Evolutionary conservation across 92 coral and sea anemone species (phyloP).

Genomic region (Isaurus tuberculatus): DNA sequence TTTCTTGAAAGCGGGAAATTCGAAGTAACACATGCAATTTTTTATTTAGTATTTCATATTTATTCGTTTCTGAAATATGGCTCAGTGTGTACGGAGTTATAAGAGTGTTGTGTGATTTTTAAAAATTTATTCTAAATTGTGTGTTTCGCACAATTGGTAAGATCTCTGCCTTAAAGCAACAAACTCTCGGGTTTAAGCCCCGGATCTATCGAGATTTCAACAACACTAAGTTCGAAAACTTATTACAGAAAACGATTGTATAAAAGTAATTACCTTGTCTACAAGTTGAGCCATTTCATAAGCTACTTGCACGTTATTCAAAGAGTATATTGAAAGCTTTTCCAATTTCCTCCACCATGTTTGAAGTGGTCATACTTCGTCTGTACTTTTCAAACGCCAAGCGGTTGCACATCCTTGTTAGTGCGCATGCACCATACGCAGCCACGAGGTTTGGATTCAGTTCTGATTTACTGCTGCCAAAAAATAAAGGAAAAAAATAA

Average conservation of each 20-base stretch:
- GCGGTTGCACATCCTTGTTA: constrained; percentile 89
- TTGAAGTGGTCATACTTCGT: constrained; percentile 91
- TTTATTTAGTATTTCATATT: no score
- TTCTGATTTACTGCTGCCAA: constrained; percentile 40
- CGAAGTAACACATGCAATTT: no score
- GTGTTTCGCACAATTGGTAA: no score
- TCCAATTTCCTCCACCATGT: constrained; percentile 92
- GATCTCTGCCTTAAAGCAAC: no score
- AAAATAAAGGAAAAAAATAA: neutral
- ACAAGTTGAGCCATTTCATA: constrained; percentile 61
- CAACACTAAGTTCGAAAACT: no score
- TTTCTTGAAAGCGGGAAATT: no score
- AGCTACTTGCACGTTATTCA: constrained; percentile 56
- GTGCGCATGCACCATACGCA: constrained; percentile 92
- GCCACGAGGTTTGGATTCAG: constrained; percentile 82
- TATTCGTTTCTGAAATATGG: no score
- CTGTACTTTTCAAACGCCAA: constrained; percentile 82
- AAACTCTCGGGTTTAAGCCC: no score
- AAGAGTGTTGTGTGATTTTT: no score
- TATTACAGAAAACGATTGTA: neutral
- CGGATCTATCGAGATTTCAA: no score
- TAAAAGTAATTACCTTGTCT: neutral
- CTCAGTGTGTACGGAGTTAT: no score
- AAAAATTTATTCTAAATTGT: no score
- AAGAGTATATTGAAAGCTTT: constrained; percentile 83